These are phyloP conservation scores for Eira barbara DNA, from an alignment of 2,113 vertebrate genomes.

Conservation along the genomic window DNA sequence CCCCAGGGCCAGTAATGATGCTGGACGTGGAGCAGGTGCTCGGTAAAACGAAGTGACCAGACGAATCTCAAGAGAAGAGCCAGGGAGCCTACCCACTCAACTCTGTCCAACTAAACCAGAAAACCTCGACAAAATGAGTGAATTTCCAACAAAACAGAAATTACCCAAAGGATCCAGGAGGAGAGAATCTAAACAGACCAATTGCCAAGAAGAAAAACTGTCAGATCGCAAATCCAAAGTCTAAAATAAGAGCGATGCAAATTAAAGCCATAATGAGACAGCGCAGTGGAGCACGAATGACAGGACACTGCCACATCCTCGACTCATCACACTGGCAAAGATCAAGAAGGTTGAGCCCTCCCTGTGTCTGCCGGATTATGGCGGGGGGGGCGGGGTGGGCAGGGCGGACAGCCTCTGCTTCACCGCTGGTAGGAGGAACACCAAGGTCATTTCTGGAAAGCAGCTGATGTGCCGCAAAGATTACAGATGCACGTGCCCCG, in stretches of 20 bases:
- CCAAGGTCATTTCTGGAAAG: neutral
- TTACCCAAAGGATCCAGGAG: neutral
- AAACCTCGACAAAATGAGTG: neutral
- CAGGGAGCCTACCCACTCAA: fast-evolving
- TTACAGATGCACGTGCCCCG: neutral
- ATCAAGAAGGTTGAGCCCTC: fast-evolving
- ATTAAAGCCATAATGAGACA: fast-evolving
- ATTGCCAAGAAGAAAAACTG: neutral
- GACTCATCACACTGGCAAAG: fast-evolving
- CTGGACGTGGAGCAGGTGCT: fast-evolving
- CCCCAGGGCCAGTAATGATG: fast-evolving
- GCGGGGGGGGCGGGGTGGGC: fast-evolving
- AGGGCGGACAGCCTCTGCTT: neutral
- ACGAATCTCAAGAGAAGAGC: neutral
- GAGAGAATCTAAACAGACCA: neutral
- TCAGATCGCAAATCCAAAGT: neutral
- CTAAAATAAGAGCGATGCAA: neutral
- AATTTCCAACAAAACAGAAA: neutral
- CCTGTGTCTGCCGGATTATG: fast-evolving
- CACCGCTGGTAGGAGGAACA: neutral
- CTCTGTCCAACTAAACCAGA: fast-evolving
- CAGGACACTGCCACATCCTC: fast-evolving
- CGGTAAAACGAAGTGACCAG: neutral
- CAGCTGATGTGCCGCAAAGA: fast-evolving
- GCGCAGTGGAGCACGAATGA: fast-evolving